Evolutionary conservation across 2,888 invertebrate species (phyloP), one percentile per base, ranked within the genome.

Genomic region (Pristionchus entomophagus): DNA sequence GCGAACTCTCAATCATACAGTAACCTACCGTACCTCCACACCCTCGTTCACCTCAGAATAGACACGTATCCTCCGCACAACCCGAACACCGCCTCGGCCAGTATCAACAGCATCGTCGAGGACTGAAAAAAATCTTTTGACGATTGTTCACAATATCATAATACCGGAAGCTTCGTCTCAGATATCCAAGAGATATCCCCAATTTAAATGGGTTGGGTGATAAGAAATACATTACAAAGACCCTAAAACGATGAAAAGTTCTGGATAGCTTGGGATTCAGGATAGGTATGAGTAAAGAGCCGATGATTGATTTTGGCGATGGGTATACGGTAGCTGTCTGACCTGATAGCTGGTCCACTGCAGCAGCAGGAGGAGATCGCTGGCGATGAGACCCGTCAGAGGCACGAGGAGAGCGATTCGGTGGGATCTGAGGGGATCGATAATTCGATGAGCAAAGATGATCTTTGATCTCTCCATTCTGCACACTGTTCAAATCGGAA

Each of bases 21-120:
- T n/a, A n/a, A n/a, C n/a, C n/a, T n/a, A n/a, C n/a, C n/a, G n/a
- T n/a, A n/a, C n/a, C n/a, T n/a, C n/a, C n/a, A n/a, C n/a, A 78
- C 19, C 38, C n/a, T 69, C 26, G 0, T 14, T 26, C n/a, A 84
- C 65, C 83, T 84, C 29, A 84, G 77, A 19, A 88, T 87, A 41
- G 65, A 80, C 49, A 87, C 82, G 59, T 87, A 87, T 8, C 88
- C 87, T 1, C 88, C 88, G 81, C 49, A 69, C 41, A 87, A 4
- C 1, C 88, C 88, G 51, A 88, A 88, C 8, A 88, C 73, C 14
- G 83, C 80, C 45, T 88, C 88, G 29, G 84, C 78, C 6, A 88
- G 56, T 41, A 88, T 78, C 49, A 86, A 81, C 12, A 87, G 73
- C 19, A 69, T 41, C 1, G 87, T 81, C 22, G 88, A 86, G 35